Evolutionary conservation across 1,140 invertebrate species (phyloP), one percentile per base, ranked within the genome.

Genomic region (Drosophila triauraria): DNA sequence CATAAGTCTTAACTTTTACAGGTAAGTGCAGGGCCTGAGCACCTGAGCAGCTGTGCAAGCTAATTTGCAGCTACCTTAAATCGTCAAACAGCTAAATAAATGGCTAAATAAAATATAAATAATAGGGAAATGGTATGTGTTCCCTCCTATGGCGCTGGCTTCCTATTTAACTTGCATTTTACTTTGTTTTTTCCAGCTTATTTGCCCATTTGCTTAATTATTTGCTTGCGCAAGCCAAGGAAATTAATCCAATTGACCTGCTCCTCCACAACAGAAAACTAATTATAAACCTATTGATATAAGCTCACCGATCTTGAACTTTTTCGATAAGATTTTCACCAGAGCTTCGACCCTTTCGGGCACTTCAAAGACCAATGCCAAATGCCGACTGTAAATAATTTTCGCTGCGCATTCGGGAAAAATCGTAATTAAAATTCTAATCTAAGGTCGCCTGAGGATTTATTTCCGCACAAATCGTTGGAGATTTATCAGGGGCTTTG

Each of bases 21-120:
- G 54, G 27, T 50, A 20, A 63, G 4, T 68, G 32, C 30, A 15
- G 58, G 27, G n/a, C 30, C 5, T 35, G 25, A 43, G 47, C 68
- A 72, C n/a, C 56, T 50, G 44, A 40, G 63, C 80, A 83, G 81
- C 80, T 83, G 80, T 84, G 76, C 76, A 83, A 83, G 81, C 80
- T 83, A 48, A 83, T 83, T 83, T 83, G 81, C 60, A 54, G 80
- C 57, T 51, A 51, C 54, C 70, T 74, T 51, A 51, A 72, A 60
- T 51, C 46, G 46, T 51, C 70, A 60, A 60, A 68, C 25, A 23
- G 32, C 17, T 47, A 51, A 54, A 23, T 65, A 67, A 67, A 47
- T 67, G 62, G 35, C 17, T 43, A 57, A 71, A 71, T 72, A 43
- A 72, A 42, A 72, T 40, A 72, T 72, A 72, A 60, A 60, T 51